Conservation (phyloP, 2,797 vertebrate species). For the Ficedula albicollis region DNA sequence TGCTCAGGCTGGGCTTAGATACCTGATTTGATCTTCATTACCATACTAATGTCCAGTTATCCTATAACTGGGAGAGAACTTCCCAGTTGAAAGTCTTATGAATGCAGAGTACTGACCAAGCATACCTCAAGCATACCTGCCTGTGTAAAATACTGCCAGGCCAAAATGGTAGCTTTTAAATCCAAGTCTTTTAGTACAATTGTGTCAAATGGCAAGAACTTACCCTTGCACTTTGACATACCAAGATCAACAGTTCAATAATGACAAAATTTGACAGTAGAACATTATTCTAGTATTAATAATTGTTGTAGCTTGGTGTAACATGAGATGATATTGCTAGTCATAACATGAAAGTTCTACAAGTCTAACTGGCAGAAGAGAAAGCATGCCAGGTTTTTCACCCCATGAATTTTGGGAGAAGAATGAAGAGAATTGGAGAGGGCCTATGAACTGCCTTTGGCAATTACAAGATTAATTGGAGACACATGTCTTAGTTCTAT, state of each 20-base stretch:
- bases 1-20: neutral
- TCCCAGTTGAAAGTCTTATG: neutral
- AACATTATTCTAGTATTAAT: neutral
- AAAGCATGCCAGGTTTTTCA: slow-evolving; percentile 4
- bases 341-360: neutral
- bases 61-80: neutral
- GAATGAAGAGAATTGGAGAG: neutral
- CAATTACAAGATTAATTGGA: slow-evolving; percentile 24
- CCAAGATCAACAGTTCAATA: neutral
- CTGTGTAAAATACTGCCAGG: neutral
- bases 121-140: neutral
- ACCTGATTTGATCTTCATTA: neutral
- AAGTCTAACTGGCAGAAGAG: neutral
- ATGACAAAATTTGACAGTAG: neutral
- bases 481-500: neutral
- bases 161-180: neutral
- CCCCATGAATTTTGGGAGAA: neutral
- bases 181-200: neutral
- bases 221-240: neutral
- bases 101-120: neutral
- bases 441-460: neutral
- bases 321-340: neutral
- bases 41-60: neutral
- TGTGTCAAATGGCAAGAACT: neutral
- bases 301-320: neutral